These are phyloP conservation scores for Podarcis muralis DNA, from an alignment of 2,113 vertebrate species.

Conservation along the genomic window DNA sequence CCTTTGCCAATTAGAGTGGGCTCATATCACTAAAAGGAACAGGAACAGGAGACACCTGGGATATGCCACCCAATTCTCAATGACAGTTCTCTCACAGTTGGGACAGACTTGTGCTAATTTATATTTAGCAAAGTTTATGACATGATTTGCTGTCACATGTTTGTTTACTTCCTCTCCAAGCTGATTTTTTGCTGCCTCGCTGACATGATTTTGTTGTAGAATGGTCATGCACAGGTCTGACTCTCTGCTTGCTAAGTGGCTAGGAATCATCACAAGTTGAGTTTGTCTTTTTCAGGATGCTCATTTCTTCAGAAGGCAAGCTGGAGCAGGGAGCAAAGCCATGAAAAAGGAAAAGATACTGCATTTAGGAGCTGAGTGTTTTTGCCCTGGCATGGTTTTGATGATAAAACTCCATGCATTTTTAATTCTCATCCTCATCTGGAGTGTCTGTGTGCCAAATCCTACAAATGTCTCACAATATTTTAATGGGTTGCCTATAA, in stretches of 20 bases:
- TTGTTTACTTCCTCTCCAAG: not conserved
- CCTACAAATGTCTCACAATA: not conserved
- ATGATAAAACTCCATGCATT: not conserved
- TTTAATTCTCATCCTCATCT: not conserved
- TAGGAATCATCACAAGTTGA: not conserved
- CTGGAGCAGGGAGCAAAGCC: not conserved
- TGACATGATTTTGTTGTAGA: not conserved
- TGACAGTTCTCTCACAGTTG: not conserved
- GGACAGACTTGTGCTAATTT: not conserved
- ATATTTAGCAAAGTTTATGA: not conserved
- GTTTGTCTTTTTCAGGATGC: not conserved
- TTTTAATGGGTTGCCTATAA: not conserved
- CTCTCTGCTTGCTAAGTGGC: not conserved
- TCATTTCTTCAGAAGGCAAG: not conserved
- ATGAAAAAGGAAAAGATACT: not conserved
- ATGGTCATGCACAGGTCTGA: not conserved
- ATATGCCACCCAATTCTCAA: not conserved
- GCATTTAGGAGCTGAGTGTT: not conserved
- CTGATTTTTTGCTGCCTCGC: not conserved
- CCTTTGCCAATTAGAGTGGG: not conserved
- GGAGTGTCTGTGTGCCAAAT: not conserved
- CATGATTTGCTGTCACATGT: not conserved
- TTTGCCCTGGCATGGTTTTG: not conserved
- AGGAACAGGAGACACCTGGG: not conserved
- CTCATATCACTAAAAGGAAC: not conserved